These are phyloP conservation scores for Papilio protenor DNA, from an alignment of 2,888 invertebrate genomes.

Conservation along the genomic window DNA sequence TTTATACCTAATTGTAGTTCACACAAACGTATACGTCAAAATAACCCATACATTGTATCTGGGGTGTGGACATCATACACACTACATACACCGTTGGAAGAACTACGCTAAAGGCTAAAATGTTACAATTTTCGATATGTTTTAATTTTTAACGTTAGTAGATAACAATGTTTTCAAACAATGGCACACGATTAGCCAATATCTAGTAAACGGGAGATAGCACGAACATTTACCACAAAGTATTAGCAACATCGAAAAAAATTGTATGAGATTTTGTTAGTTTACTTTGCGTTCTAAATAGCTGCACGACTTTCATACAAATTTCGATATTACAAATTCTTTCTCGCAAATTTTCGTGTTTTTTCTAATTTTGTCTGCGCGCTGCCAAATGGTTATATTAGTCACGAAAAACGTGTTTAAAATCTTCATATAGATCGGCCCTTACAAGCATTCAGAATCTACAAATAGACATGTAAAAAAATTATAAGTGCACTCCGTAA, in stretches of 20 bases:
- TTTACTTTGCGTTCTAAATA: too few species aligned
- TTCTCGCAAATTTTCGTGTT: too few species aligned
- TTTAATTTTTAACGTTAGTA: conserved; percentile 69
- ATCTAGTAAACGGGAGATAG: conserved; percentile 51
- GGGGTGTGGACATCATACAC: conserved; percentile 50
- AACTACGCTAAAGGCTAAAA: conserved; percentile 82
- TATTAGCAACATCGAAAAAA: too few species aligned
- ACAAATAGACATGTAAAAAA: neutral
- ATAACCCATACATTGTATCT: conserved; percentile 59
- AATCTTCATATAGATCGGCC: neutral
- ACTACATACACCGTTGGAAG: conserved; percentile 72
- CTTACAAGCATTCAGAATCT: neutral
- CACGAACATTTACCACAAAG: too few species aligned
- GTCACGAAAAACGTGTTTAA: conserved; percentile 29
- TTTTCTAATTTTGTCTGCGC: conserved; percentile 49
- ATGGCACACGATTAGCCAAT: conserved; percentile 78
- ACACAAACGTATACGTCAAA: conserved; percentile 55
- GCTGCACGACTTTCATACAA: too few species aligned
- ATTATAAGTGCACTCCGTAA: neutral
- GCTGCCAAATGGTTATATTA: conserved; percentile 47
- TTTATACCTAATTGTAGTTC: conserved; percentile 10
- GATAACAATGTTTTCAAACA: conserved; percentile 72
- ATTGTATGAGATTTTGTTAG: too few species aligned
- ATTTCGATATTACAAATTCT: too few species aligned
- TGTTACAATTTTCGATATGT: conserved; percentile 82